These are phyloP conservation scores for Epinephelus coioides DNA, from an alignment of 2,797 vertebrate species.

Conservation along the genomic window DNA sequence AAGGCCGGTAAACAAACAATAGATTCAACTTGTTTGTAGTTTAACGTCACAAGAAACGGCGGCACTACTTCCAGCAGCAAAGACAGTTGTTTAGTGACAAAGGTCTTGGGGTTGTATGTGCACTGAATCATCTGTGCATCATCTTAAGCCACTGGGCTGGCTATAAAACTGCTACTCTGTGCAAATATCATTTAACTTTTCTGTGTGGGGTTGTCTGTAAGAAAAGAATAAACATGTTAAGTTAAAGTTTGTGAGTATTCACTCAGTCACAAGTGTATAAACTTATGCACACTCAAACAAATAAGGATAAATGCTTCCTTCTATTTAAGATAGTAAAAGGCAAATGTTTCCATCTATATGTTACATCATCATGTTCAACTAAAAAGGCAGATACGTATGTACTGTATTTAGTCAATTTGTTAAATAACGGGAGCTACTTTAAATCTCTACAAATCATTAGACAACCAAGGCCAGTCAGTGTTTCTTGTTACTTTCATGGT, in stretches of 20 bases:
- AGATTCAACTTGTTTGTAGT: slow-evolving; percentile 7
- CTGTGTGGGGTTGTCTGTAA: slow-evolving; percentile 8
- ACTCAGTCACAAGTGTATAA: not conserved
- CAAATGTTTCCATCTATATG: slow-evolving; percentile 22
- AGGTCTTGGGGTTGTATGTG: slow-evolving; percentile 20
- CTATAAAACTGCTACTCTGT: slow-evolving; percentile 21
- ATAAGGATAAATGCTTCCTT: slow-evolving; percentile 27
- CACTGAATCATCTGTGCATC: slow-evolving; percentile 28
- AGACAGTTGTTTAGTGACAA: slow-evolving; percentile 12
- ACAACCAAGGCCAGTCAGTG: slow-evolving; percentile 9
- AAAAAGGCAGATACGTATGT: slow-evolving; percentile 33
- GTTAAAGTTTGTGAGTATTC: slow-evolving; percentile 8
- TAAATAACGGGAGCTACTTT: slow-evolving; percentile 32
- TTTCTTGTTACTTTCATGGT: slow-evolving; percentile 30
- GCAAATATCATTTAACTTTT: slow-evolving; percentile 17
- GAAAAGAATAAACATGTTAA: slow-evolving; percentile 7
- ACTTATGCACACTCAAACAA: slow-evolving; percentile 34
- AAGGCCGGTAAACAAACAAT: slow-evolving; percentile 39
- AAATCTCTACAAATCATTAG: slow-evolving; percentile 7
- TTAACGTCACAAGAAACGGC: slow-evolving; percentile 19
- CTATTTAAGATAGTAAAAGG: slow-evolving; percentile 27
- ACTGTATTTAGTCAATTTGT: slow-evolving; percentile 33
- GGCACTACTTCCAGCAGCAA: slow-evolving; percentile 16
- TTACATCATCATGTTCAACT: slow-evolving; percentile 33
- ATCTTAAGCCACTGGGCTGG: slow-evolving; percentile 9